Percentiles rank a stretch among this genome's conserved stretches.
Evolutionary conservation across 2,797 vertebrate species (phyloP).

Genomic region (Acanthis flammea): DNA sequence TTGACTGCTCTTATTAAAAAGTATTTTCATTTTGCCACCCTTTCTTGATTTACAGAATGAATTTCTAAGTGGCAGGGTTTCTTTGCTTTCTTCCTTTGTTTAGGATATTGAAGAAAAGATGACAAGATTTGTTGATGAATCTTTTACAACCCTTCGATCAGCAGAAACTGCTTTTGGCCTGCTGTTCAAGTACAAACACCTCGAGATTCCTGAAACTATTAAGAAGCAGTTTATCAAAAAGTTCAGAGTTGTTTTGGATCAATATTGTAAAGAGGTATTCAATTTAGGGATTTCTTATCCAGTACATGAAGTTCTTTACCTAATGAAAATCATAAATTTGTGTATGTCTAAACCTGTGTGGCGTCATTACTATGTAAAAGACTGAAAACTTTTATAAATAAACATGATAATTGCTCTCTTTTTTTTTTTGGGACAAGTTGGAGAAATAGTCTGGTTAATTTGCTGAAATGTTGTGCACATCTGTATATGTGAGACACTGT

Average conservation of each 20-base stretch:
- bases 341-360: neutral
- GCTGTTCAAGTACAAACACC: constrained; percentile 88
- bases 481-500: neutral
- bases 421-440: neutral
- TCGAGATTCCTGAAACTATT: constrained; percentile 82
- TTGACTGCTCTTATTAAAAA: neutral
- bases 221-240: constrained; percentile 89
- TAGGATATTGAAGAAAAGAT: constrained; percentile 89
- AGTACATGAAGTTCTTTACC: neutral
- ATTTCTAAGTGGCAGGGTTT: neutral
- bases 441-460: neutral
- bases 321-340: neutral
- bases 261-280: constrained; percentile 91
- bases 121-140: constrained; percentile 87
- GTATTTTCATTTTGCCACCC: neutral
- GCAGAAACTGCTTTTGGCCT: constrained; percentile 89
- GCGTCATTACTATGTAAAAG: neutral
- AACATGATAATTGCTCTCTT: neutral
- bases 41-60: neutral
- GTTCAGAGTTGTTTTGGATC: constrained; percentile 85
- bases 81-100: neutral
- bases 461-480: neutral
- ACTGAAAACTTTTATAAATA: neutral
- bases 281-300: neutral
- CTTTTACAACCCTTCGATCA: constrained; percentile 89